Evolutionary conservation across 2,888 invertebrate species (phyloP), one percentile per base, ranked within the genome.

Genomic region (Aricia artaxerxes): DNA sequence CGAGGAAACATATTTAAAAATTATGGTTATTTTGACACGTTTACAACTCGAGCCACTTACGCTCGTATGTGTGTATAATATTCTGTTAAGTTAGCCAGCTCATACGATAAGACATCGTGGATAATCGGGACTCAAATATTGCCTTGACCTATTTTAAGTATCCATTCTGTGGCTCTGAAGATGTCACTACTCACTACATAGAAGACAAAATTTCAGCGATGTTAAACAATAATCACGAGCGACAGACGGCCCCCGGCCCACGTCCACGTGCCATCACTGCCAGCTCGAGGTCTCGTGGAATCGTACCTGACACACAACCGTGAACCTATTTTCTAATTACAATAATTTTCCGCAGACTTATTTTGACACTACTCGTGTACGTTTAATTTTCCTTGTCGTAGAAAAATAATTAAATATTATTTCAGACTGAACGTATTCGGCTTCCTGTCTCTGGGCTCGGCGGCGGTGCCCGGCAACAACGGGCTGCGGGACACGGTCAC

Each of bases 401-500:
- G 53, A 16, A n/a, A 64, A 31, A 24, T 64, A n/a, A n/a, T 78
- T 24, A 7, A 24, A 24, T 40, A 13, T 24, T 31, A 61, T 89
- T 90, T 5, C 89, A 94, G 94, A 81, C 79, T 93, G 73, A 92
- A 92, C 81, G 89, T 90, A 3, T 89, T 94, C 80, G 95, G 95
- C 24, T 95, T 93, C 84, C 87, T 95, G 24, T 91, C 91, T 0
- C 85, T 93, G 78, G 89, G 90, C 82, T 87, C 91, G 1, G 78
- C 86, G 0, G 83, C 86, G 79, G 84, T 93, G 6, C 94, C 94
- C 38, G 94, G 94, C n/a, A 94, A 94, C 87, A 89, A 89, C 79
- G 94, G 92, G 1, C 85, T 94, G n/a, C 89, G 94, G 1, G 94
- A 94, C 83, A 86, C 88, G 82, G 85, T 94, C 78, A 90, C 92